Evolutionary conservation across 2,888 invertebrate genomes (phyloP), one percentile per base, ranked within the genome.

Genomic region (Antheraea assamensis): DNA sequence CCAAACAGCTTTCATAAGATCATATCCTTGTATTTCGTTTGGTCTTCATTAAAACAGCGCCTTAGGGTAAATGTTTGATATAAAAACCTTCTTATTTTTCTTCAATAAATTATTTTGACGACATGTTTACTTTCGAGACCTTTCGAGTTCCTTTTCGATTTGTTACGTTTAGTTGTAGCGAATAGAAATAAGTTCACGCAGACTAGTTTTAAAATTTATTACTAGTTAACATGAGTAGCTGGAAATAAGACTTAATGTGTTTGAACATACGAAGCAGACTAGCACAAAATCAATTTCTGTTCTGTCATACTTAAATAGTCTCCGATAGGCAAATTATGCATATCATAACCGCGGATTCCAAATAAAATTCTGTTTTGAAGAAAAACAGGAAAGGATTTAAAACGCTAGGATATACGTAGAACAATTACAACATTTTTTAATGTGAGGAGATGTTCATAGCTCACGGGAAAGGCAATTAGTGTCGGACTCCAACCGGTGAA

Each of bases 51-150:
- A 61, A 61, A 61, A 61, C 61, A 27, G 61, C 3, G 27, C 61
- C 61, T 61, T 17, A 27, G 61, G 61, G 61, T 4, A 27, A 61
- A 61, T 27, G 27, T 61, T 61, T 61, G 61, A 61, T 61, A 27
- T 61, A 61, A 61, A 27, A 27, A 27, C 61, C 27, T 61, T 17
- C 61, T 27, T 61, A 61, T 61, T 61, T 61, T 27, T 17, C 27
- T 30, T 27, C 61, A 27, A 61, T 61, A 27, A 61, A 61, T 61
- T 61, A 61, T 61, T n/a, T 61, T 61, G 61, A 61, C 27, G 27
- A 13, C 61, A 30, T 27, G 21, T 27, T 27, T 61, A 61, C 27
- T 61, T 61, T n/a, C n/a, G n/a, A n/a, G 5, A 21, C 21, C 58
- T 42, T 42, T 42, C 8, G 42, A 52, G 7, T 24, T 58, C 8